Conservation (phyloP, 2,797 vertebrate genomes). For the Sparidentex hasta region DNA sequence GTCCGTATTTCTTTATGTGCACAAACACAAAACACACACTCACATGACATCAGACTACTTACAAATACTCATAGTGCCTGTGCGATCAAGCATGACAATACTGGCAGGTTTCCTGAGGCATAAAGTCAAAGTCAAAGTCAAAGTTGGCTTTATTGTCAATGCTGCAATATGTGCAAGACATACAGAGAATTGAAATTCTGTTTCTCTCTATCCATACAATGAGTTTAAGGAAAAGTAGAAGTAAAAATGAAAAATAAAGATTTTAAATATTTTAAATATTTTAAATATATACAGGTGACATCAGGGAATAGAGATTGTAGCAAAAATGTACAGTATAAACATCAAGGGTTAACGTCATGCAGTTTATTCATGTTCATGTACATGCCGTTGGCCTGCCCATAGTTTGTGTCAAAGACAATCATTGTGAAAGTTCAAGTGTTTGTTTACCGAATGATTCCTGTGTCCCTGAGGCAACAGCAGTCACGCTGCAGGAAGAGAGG, state of each 20-base stretch:
- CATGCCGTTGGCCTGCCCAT: constrained; percentile 58
- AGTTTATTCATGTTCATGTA: constrained; percentile 69
- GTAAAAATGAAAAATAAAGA: no score
- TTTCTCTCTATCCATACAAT: no score
- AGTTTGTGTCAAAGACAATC: constrained; percentile 73
- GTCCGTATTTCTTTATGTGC: constrained; percentile 32
- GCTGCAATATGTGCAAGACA: no score
- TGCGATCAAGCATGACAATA: constrained; percentile 44
- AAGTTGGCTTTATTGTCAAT: no score
- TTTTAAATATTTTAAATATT: no score
- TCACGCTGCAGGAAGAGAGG: constrained; percentile 26
- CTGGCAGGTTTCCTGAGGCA: constrained; percentile 62
- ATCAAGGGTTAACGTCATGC: constrained; percentile 62
- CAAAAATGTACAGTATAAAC: no score
- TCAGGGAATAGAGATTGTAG: no score
- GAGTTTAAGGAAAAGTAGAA: no score
- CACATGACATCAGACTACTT: constrained; percentile 50
- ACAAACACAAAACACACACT: constrained; percentile 49
- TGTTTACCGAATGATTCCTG: constrained; percentile 60
- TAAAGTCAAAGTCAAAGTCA: no score
- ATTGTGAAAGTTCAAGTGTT: constrained; percentile 62
- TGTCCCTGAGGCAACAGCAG: constrained; percentile 47
- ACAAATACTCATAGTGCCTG: constrained; percentile 51
- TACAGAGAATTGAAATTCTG: no score
- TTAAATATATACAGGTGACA: no score